phyloP scores from a whole-genome alignment of 2,113 vertebrate genomes.

The Nothocercus julius region DNA sequence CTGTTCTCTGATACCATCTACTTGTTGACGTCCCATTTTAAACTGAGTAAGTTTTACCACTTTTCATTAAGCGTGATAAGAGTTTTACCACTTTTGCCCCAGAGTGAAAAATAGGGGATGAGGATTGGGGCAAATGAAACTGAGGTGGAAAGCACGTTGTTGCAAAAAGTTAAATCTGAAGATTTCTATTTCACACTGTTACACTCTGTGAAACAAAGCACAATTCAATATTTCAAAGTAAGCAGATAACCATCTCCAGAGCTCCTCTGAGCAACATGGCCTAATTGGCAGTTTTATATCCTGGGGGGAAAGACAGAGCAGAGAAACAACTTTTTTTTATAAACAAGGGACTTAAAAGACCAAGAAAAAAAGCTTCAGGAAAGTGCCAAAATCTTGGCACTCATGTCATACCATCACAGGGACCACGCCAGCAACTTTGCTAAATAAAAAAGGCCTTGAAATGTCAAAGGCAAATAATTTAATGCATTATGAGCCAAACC shows the following conservation, averaged over 20 bases:
- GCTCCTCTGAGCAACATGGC: background rate
- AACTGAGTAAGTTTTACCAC: background rate
- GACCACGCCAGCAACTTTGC: background rate
- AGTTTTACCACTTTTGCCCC: background rate
- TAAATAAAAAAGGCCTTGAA: background rate
- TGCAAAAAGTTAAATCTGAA: background rate
- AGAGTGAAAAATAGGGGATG: background rate
- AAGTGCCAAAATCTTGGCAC: background rate
- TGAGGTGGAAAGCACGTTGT: background rate
- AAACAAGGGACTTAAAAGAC: conserved; percentile 4
- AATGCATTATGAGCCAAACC: background rate
- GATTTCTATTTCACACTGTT: background rate
- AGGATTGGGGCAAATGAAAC: background rate
- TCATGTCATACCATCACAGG: background rate
- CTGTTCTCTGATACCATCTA: background rate
- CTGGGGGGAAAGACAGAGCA: background rate
- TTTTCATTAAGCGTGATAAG: background rate
- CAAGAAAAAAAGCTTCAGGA: background rate
- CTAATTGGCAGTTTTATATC: conserved; percentile 39
- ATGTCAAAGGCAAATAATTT: background rate
- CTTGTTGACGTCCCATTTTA: background rate
- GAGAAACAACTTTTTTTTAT: conserved; percentile 6
- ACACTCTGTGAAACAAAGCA: conserved; percentile 24
- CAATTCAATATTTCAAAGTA: conserved; percentile 36
- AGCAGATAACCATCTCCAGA: background rate